phyloP scores from a whole-genome alignment of 2,113 vertebrate genomes.

The Rhineura floridana region DNA sequence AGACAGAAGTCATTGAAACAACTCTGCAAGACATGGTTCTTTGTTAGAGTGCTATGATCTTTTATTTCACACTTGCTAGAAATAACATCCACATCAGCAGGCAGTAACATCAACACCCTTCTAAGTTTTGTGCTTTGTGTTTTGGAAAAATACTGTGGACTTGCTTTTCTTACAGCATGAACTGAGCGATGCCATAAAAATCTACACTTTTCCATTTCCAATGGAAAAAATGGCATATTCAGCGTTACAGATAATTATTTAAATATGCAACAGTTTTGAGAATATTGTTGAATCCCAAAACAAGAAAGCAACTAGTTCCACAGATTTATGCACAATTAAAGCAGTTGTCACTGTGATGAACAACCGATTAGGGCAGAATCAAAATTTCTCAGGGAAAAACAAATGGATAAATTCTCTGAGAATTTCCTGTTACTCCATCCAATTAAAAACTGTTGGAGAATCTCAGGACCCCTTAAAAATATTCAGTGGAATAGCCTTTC shows the following conservation, averaged over 20 bases:
- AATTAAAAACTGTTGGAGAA: too few species aligned
- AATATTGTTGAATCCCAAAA: not conserved
- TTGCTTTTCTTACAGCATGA: not conserved
- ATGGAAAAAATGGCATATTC: not conserved
- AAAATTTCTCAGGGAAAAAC: too few species aligned
- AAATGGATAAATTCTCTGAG: too few species aligned
- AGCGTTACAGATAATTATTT: not conserved
- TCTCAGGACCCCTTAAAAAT: too few species aligned
- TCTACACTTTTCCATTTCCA: not conserved
- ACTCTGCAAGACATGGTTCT: not conserved
- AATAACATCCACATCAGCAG: not conserved
- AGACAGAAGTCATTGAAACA: conserved; percentile 24
- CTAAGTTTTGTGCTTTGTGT: not conserved
- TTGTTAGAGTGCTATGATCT: not conserved
- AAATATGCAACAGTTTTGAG: not conserved
- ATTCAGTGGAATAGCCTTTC: too few species aligned
- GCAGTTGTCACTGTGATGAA: not conserved
- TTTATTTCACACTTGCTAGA: not conserved
- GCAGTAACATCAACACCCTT: not conserved
- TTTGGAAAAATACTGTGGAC: not conserved
- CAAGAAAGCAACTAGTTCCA: not conserved
- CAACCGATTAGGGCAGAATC: too few species aligned
- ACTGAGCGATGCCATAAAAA: not conserved
- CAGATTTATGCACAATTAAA: not conserved
- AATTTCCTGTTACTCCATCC: too few species aligned